A percentile compares a stretch with the other conserved stretches of the same genome.
phyloP scores from a whole-genome alignment of 2,113 vertebrate species.

The Dermatemys mawii region DNA sequence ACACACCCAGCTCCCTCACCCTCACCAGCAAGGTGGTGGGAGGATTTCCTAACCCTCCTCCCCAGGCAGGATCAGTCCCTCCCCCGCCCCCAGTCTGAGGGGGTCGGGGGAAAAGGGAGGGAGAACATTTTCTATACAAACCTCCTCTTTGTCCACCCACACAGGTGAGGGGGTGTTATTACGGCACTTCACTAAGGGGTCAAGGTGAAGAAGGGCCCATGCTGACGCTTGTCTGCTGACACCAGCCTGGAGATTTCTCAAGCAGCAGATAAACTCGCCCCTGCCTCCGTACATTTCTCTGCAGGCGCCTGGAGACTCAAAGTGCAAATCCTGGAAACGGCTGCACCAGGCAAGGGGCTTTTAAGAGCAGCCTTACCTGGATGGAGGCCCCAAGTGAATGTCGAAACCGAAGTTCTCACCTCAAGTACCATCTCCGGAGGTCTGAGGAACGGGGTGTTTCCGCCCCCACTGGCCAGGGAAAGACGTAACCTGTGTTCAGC shows the following conservation, averaged over 20 bases:
- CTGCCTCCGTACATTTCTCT: slow-evolving; percentile 26
- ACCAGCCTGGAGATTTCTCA: background rate
- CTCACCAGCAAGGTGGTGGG: slow-evolving; percentile 9
- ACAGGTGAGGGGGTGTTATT: background rate
- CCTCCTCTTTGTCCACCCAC: background rate
- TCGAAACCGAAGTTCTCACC: background rate
- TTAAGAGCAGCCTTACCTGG: background rate
- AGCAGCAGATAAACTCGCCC: background rate
- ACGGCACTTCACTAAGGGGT: background rate
- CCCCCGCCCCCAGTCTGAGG: background rate
- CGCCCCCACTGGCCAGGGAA: background rate
- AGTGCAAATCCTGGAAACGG: background rate
- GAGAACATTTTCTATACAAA: background rate
- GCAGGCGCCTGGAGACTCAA: background rate
- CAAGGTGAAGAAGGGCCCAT: background rate
- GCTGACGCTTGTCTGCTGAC: background rate
- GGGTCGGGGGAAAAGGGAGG: background rate
- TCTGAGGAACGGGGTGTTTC: background rate
- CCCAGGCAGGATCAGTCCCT: background rate
- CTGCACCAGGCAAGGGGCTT: background rate
- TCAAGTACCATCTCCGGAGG: background rate
- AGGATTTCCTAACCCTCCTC: background rate
- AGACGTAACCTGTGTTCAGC: accelerated
- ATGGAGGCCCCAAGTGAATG: background rate
- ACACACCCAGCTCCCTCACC: background rate